Conservation (phyloP, 2,113 vertebrate genomes). For the Paradisaea rubra region DNA sequence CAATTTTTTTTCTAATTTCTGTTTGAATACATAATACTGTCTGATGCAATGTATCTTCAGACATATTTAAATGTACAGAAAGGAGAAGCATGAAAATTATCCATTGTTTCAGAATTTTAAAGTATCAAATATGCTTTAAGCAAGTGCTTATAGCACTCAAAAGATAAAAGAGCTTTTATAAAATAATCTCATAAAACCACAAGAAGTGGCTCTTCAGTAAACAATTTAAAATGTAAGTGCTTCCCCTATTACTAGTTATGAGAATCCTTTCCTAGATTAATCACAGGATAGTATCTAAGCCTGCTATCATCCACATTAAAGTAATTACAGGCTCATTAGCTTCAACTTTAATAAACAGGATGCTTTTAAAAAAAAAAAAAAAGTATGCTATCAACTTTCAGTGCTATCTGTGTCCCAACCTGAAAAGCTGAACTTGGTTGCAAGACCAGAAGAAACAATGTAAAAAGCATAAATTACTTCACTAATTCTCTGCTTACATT, state of each 20-base stretch:
- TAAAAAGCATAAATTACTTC: neutral
- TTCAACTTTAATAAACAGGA: neutral
- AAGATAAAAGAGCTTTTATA: neutral
- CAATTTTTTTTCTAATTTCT: neutral
- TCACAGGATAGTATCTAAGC: neutral
- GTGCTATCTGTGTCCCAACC: neutral
- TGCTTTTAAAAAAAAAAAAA: neutral
- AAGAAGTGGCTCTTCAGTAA: neutral
- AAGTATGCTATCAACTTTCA: neutral
- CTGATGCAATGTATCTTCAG: neutral
- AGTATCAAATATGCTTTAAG: neutral
- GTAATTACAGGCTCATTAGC: neutral
- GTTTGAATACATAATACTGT: neutral
- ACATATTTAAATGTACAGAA: neutral
- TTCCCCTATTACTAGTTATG: neutral
- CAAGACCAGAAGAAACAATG: neutral
- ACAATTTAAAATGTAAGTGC: neutral
- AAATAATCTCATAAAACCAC: neutral
- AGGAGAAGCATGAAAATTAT: neutral
- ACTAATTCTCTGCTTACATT: neutral
- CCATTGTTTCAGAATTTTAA: neutral
- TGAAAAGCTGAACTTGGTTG: neutral
- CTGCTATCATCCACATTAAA: neutral
- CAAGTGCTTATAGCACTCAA: neutral
- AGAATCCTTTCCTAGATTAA: neutral